Conservation (phyloP, 2,113 vertebrate species). For the Ptilonorhynchus violaceus region DNA sequence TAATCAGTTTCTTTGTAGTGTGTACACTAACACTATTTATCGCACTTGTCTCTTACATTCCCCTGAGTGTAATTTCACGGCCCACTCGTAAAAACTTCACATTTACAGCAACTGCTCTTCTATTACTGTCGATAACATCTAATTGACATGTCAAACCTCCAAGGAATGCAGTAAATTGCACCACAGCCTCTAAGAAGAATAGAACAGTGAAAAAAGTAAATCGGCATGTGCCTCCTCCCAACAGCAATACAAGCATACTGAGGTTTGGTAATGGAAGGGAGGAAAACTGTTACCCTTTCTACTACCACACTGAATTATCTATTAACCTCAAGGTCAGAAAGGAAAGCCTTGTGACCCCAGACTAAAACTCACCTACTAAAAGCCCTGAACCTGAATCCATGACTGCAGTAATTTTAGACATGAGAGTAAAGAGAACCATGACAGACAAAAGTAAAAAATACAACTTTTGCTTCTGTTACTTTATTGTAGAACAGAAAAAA, state of each 20-base stretch:
- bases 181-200: slow-evolving; percentile 58
- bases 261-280: slow-evolving; percentile 14
- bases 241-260: not conserved
- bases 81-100: slow-evolving; percentile 71
- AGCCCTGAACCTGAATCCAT: not conserved
- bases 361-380: not conserved
- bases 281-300: slow-evolving; percentile 15
- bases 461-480: not conserved
- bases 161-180: slow-evolving; percentile 71
- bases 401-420: not conserved
- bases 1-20: slow-evolving; percentile 54
- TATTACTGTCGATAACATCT: slow-evolving; percentile 75
- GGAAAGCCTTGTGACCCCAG: not conserved
- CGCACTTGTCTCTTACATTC: slow-evolving; percentile 10
- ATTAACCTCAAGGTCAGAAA: slow-evolving; percentile 23
- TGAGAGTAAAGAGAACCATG: not conserved
- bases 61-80: slow-evolving; percentile 68
- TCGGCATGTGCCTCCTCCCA: slow-evolving; percentile 26
- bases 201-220: slow-evolving; percentile 67
- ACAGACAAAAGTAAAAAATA: not conserved
- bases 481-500: not conserved
- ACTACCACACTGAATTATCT: not conserved
- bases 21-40: slow-evolving; percentile 54
- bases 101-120: slow-evolving; percentile 71
- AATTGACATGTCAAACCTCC: slow-evolving; percentile 76